Evolutionary conservation across 2,113 vertebrate species (phyloP), one percentile per base, ranked within the genome.

Genomic region (Semnornis frantzii): DNA sequence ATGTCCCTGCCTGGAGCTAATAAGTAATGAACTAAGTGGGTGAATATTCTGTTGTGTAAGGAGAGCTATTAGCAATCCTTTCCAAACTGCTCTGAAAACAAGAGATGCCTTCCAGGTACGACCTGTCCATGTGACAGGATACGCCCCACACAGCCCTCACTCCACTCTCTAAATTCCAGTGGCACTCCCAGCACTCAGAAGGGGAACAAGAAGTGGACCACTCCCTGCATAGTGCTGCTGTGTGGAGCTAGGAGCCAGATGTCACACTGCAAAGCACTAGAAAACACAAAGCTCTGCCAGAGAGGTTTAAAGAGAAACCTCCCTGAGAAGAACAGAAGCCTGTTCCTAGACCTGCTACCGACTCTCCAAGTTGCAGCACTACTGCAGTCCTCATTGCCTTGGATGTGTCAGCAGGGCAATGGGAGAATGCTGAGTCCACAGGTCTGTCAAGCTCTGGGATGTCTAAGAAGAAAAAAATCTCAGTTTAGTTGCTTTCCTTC

Each of bases 1-100:
- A 75, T 58, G 97, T 95, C 94, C 94, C 97, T 94, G 97, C 97
- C 97, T 89, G 93, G 17, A 97, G 97, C 97, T 97, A 96, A 42
- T 44, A 93, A 94, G 95, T 96, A 98, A 98, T 97, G 94, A 98
- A 97, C 95, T 88, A 96, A 95, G 87, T 39, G 31, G 90, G 52
- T 97, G 92, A 95, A 94, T 90, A 95, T 96, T 95, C 93, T 96
- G 95, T 97, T 96, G 88, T 87, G 85, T 93, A 96, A 97, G 94
- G 92, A 95, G 84, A 11, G 5, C 90, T 97, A 96, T 97, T 97
- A 97, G 77, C 84, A 89, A 94, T 72, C 21, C 84, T 92, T 93
- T 97, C 96, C 94, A 96, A 96, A 96, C 92, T 96, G 63, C 93
- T 85, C 72, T 65, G 63, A 90, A 97, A 90, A 97, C 94, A 95